These are phyloP conservation scores for Macquaria australasica DNA, from an alignment of 2,113 vertebrate species.

Conservation along the genomic window DNA sequence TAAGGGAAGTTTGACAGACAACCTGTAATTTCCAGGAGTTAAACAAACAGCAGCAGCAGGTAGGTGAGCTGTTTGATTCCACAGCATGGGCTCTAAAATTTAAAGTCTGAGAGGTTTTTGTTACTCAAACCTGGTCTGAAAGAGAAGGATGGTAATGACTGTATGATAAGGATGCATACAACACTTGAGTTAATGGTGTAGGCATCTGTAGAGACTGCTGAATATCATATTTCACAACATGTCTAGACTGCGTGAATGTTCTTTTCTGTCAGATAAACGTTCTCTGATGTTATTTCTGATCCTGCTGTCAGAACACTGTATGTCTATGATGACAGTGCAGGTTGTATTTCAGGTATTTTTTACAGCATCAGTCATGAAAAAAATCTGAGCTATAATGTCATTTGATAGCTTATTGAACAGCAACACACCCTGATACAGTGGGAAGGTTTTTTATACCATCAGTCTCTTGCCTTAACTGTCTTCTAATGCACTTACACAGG, in stretches of 20 bases:
- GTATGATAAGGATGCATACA: neutral
- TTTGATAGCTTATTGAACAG: constrained; percentile 6
- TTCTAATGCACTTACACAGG: constrained; percentile 55
- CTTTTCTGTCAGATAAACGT: neutral
- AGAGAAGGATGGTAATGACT: neutral
- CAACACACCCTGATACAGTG: constrained; percentile 19
- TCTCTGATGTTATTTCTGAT: neutral
- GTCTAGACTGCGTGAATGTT: constrained; percentile 19
- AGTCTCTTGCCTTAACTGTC: constrained; percentile 8
- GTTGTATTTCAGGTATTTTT: neutral
- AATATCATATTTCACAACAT: constrained; percentile 19
- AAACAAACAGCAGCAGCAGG: constrained; percentile 59
- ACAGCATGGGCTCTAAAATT: neutral
- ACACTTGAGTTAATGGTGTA: neutral
- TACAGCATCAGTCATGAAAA: neutral
- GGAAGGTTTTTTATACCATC: constrained; percentile 5
- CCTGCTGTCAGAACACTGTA: neutral
- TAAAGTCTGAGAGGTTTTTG: neutral
- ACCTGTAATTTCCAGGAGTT: constrained; percentile 5
- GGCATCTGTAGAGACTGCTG: neutral
- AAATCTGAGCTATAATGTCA: neutral
- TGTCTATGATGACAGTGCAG: neutral
- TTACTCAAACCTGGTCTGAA: neutral
- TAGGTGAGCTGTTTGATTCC: constrained; percentile 58
- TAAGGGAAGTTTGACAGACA: constrained; percentile 11